Evolutionary conservation across 1,140 invertebrate species (phyloP), one percentile per base, ranked within the genome.

Genomic region (Drosophila persimilis): DNA sequence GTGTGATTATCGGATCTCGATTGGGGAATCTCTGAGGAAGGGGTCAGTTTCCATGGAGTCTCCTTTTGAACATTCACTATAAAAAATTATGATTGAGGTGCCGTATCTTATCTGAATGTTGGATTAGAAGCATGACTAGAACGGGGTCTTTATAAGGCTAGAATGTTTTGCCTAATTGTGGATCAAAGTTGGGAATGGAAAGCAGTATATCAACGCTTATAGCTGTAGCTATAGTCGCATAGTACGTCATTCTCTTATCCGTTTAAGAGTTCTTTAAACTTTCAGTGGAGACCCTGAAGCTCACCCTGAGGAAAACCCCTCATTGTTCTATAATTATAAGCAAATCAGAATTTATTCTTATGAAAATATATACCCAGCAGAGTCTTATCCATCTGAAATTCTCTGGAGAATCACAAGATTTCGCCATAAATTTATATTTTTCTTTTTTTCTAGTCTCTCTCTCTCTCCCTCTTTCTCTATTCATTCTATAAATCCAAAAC

Each of bases 1-100:
- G 62, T 54, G 55, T 64, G 80, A 85, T 80, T 80, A 80, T 85
- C 66, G 43, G 57, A 60, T 44, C 64, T 63, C 51, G 64, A 84
- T 75, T 63, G 47, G 50, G 7, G 66, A 66, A 6, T 41, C 45
- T 39, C 35, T 13, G 11, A 13, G 11, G 35, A 1, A 39, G 11
- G 11, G 35, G 11, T 35, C 31, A 57, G 69, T 47, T 35, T 3
- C 8, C 11, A 11, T 35, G 9, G 35, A 5, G 35, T 13, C 35
- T 13, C 41, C 22, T 31, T 29, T 6, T 22, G 13, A 45, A 15
- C 7, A 39, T 13, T 44, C n/a, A 29, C 11, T n/a, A 45, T 29
- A 26, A 55, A 15, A 63, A 58, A 56, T 46, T 69, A 67, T 69
- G 65, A 69, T 69, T 24, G 50, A 57, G 65, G 51, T 56, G 51